Base-by-base conservation (phyloP, 2,888 invertebrate species). In the Petrophora chlorosata region DNA sequence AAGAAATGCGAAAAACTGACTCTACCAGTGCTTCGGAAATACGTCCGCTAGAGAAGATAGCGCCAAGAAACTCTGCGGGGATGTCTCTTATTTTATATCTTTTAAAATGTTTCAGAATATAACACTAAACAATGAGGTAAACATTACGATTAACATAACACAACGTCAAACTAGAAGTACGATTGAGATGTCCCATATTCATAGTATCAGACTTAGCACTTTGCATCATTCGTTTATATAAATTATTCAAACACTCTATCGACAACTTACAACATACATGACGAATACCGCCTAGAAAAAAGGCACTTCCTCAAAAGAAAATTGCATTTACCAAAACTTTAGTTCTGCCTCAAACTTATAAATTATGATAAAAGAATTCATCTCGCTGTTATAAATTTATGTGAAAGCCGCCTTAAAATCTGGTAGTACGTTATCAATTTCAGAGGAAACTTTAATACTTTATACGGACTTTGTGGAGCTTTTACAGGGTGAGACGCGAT, bases 381-480 rank as follows among this genome's bases (percentile, higher is more conserved):
- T 73, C 73, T 63, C 47, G 5, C 42, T 46, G 62, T 66, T 63
- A 73, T 77, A 76, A 79, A 78, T 78, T 77, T 71, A 71, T 70
- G 70, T 68, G 60, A 71, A 71, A 73, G 73, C 73, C 68, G 70
- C 63, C 73, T 78, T 76, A 46, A 80, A 80, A 82, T 79, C 79
- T 71, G 57, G 58, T 53, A 59, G 73, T 70, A 70, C 72, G 78
- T 81, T 84, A 85, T 84, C 85, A 83, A 83, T 83, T 84, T 82
- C 77, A 61, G 66, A 34, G 62, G 35, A 69, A 83, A 81, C 75
- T 83, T 81, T 75, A 75, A 77, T 78, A 79, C 79, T 81, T 78
- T 73, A 69, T 72, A 69, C 68, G 69, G 76, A 76, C 70, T 75
- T 48, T 42, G 17, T 9, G 16, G 14, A 3, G 4, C 0, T 0